phyloP scores from a whole-genome alignment of 1,140 invertebrate genomes.

The Marisa cornuarietis region DNA sequence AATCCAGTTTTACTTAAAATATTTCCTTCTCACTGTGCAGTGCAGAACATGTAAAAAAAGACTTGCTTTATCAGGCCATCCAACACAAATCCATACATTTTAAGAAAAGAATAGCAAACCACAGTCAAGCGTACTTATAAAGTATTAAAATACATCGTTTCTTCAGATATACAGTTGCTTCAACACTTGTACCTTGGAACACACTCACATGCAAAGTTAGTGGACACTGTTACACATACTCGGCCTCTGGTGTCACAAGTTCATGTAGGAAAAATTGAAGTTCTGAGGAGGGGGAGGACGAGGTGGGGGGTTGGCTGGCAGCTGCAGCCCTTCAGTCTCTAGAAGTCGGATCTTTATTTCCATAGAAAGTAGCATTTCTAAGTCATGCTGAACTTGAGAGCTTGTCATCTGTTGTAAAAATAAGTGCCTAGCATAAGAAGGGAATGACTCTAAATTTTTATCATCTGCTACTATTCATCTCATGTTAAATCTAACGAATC shows the following conservation, averaged over 20 bases:
- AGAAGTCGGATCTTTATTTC: conserved; percentile 93
- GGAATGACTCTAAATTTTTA: not conserved
- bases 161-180: not conserved
- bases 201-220: not conserved
- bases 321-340: conserved; percentile 93
- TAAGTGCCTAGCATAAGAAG: conserved; percentile 25
- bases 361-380: conserved; percentile 92
- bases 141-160: not conserved
- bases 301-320: conserved; percentile 89
- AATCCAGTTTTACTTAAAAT: too few relatives aligned
- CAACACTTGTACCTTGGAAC: not conserved
- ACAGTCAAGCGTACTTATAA: not conserved
- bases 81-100: too few relatives aligned
- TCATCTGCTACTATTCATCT: not conserved
- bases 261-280: conserved; percentile 77
- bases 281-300: conserved; percentile 89
- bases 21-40: too few relatives aligned
- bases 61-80: too few relatives aligned
- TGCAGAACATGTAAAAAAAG: too few relatives aligned
- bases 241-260: conserved; percentile 13
- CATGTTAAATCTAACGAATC: too few relatives aligned
- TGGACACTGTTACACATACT: not conserved
- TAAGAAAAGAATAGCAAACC: not conserved
- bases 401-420: conserved; percentile 79
- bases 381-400: conserved; percentile 86